Percentiles rank a stretch among this genome's conserved stretches.
These are phyloP conservation scores for Oriolus oriolus DNA, from an alignment of 2,113 vertebrate species.

Conservation along the genomic window DNA sequence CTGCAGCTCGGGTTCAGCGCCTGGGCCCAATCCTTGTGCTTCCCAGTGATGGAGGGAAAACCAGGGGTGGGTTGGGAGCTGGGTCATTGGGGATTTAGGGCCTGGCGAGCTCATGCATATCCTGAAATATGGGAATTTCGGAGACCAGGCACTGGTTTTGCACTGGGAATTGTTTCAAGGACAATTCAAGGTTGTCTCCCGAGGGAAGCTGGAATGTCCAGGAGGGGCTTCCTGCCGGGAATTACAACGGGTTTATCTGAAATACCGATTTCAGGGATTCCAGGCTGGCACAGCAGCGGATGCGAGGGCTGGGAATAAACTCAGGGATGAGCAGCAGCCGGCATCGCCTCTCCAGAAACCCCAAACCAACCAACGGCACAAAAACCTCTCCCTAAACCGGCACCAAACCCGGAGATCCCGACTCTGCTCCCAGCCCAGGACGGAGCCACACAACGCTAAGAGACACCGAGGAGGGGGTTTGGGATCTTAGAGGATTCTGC, in stretches of 20 bases:
- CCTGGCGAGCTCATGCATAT: neutral
- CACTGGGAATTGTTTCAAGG: neutral
- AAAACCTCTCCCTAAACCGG: neutral
- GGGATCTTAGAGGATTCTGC: slow-evolving; percentile 49
- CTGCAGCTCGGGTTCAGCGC: neutral
- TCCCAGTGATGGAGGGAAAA: neutral
- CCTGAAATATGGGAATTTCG: neutral
- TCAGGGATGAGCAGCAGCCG: neutral
- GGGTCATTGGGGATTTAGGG: neutral
- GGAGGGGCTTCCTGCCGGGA: neutral
- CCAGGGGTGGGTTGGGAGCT: neutral
- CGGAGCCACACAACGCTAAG: neutral
- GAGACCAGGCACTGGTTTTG: neutral
- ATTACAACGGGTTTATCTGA: neutral
- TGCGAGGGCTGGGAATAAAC: neutral
- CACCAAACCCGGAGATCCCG: neutral
- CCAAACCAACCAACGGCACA: neutral
- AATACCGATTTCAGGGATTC: neutral
- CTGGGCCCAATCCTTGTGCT: neutral
- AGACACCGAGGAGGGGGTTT: neutral
- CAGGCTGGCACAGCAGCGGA: neutral
- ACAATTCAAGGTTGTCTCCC: neutral
- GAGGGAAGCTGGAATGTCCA: neutral
- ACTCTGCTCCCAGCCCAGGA: neutral
- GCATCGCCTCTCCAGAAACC: neutral